Evolutionary conservation across 2,113 vertebrate genomes (phyloP), one percentile per base, ranked within the genome.

Genomic region (Siniperca chuatsi): DNA sequence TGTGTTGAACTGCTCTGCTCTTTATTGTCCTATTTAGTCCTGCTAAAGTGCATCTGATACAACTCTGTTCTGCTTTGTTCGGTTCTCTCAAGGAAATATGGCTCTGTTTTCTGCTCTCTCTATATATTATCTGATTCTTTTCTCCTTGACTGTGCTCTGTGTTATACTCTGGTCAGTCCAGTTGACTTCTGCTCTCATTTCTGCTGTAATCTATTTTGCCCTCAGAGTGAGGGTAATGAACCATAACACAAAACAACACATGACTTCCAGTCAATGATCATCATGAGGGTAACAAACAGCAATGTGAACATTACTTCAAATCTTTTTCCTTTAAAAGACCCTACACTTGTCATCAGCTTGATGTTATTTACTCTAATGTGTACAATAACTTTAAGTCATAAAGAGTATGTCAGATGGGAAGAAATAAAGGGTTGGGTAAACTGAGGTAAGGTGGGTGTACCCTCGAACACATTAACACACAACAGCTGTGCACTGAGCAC

Each of bases 221-320:
- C 78, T 81, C 61, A 57, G 82, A 80, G 64, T 72, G 55, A 75
- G 81, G 64, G 29, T 89, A 88, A 93, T 90, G 92, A 90, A 81
- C 78, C 85, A 46, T 57, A 60, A 76, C 69, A 50, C 68, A 84
- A 83, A 84, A 83, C 86, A 85, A 66, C 87, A 78, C 90, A 88
- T 85, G 92, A 91, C 90, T 77, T 84, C 75, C 57, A 79, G 80
- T 83, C 79, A 60, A 54, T 64, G 83, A 78, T 83, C 82, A 78
- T 78, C 71, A 61, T 13, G 83, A 78, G 74, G 52, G 15, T 8
- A 72, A 68, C 81, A 65, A 77, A 73, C 20, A 74, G 66, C 70
- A 68, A 74, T 16, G 37, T 71, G 57, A 78, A 80, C 62, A 67
- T 44, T 58, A n/a, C 10, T 72, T 35, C 15, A 77, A 42, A 70